phyloP scores from a whole-genome alignment of 2,888 invertebrate species.

The Ryuthela nishihirai region DNA sequence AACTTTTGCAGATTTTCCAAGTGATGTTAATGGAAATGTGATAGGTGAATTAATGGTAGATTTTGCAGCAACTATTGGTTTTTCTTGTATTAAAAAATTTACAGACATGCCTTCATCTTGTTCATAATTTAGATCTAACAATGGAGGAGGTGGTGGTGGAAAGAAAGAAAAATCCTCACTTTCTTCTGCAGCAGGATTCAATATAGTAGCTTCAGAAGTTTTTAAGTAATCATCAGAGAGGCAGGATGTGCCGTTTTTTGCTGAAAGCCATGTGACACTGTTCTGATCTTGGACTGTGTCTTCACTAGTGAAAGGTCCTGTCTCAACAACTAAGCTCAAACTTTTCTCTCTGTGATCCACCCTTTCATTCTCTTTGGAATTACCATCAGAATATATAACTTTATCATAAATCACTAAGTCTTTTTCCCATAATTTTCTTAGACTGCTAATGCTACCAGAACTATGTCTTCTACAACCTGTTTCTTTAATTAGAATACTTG shows the following conservation, averaged over 20 bases:
- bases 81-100: no score
- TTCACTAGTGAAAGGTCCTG: no score
- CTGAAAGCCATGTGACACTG: no score
- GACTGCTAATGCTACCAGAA: slow-evolving; percentile 85
- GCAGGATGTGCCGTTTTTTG: no score
- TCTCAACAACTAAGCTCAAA: no score
- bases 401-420: slow-evolving; percentile 40
- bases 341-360: no score
- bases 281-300: no score
- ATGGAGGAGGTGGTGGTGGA: slow-evolving; percentile 29
- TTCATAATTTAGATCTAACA: slow-evolving; percentile 10
- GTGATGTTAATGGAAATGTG: no score
- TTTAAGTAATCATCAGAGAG: slow-evolving; percentile 16
- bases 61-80: no score
- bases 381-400: slow-evolving; percentile 29
- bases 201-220: no score
- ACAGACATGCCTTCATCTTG: slow-evolving; percentile 5
- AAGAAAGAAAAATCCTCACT: slow-evolving; percentile 27
- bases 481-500: slow-evolving; percentile 51
- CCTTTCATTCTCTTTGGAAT: slow-evolving; percentile 20
- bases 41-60: no score
- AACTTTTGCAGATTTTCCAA: no score
- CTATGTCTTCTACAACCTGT: slow-evolving; percentile 83
- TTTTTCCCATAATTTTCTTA: slow-evolving; percentile 88
- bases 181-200: slow-evolving; percentile 18